Base-by-base conservation (phyloP, 64 coral and sea anemone species). In the Cladopsammia gracilis region DNA sequence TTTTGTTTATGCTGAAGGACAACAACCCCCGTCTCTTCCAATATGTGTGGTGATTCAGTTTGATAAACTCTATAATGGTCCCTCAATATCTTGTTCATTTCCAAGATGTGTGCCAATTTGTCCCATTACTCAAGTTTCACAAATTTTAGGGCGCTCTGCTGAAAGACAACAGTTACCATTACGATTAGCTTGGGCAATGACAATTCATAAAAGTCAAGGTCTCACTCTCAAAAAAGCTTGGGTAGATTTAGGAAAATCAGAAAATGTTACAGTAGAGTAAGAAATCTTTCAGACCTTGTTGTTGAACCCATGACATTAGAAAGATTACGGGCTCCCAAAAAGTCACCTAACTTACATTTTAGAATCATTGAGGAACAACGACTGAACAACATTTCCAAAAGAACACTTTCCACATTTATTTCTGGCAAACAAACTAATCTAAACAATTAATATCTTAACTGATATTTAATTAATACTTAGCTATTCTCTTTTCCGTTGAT, bases 271-370 rank as follows among this genome's bases (percentile, higher is more conserved):
- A 90, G 64, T 81, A 82, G 89, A 82, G 89, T 90, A 11, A 90
- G 79, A 57, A 90, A 90, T n/a, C 60, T 82, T 48, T 8, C 79
- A 68, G 89, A 90, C 58, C 89, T 90, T 47, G 11, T 82, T 51
- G 53, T 90, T 25, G 89, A 90, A 64, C 89, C 89, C 23, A 81
- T 90, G 89, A 90, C 89, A 52, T 69, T 90, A 51, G 89, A 82
- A 81, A 90, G 89, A 67, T 48, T 90, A 44, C 89, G 82, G 79
- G 89, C 85, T 45, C n/a, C 75, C 45, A 25, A 71, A 60, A 90
- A 76, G 65, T 67, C 47, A 70, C 64, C 75, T 26, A 68, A 52
- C 78, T 90, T 90, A 25, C 61, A 90, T 69, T 90, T 79, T 60
- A 80, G 76, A 82, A 88, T 48, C 34, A 34, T 34, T 34, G 34